Percentiles rank a stretch among this genome's conserved stretches.
These are phyloP conservation scores for Cyrtodaria siliqua DNA, from an alignment of 2,888 invertebrate genomes.

Conservation along the genomic window DNA sequence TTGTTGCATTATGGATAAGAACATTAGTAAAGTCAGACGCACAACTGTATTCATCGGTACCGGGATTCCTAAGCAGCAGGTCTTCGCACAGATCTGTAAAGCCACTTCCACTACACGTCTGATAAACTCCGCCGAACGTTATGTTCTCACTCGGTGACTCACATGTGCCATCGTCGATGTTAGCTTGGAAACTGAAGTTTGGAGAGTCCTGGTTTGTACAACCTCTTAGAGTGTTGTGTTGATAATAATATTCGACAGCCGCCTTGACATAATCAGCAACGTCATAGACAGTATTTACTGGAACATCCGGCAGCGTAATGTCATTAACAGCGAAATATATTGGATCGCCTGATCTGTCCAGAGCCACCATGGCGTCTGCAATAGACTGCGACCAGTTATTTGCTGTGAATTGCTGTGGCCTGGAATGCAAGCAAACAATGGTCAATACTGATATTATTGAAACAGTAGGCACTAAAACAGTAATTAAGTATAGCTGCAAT, in stretches of 20 bases:
- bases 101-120: constrained; percentile 62
- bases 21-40: constrained; percentile 70
- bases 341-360: constrained; percentile 79
- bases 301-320: constrained; percentile 72
- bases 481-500: too few relatives aligned
- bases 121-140: constrained; percentile 80
- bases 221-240: constrained; percentile 76
- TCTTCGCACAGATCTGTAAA: constrained; percentile 34
- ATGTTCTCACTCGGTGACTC: constrained; percentile 68
- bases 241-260: constrained; percentile 76
- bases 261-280: constrained; percentile 62
- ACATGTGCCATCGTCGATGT: constrained; percentile 78
- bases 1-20: constrained; percentile 58
- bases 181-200: constrained; percentile 77
- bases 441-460: too few relatives aligned
- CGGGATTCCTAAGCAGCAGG: constrained; percentile 69
- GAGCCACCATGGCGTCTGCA: constrained; percentile 72
- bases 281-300: constrained; percentile 63
- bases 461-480: too few relatives aligned
- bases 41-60: constrained; percentile 71
- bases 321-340: constrained; percentile 69
- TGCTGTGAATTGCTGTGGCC: constrained; percentile 69
- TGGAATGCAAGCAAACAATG: constrained; percentile 24
- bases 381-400: constrained; percentile 69
- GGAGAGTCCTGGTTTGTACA: constrained; percentile 75